These are phyloP conservation scores for Myotis yumanensis DNA, from an alignment of 2,113 vertebrate genomes.

Conservation along the genomic window DNA sequence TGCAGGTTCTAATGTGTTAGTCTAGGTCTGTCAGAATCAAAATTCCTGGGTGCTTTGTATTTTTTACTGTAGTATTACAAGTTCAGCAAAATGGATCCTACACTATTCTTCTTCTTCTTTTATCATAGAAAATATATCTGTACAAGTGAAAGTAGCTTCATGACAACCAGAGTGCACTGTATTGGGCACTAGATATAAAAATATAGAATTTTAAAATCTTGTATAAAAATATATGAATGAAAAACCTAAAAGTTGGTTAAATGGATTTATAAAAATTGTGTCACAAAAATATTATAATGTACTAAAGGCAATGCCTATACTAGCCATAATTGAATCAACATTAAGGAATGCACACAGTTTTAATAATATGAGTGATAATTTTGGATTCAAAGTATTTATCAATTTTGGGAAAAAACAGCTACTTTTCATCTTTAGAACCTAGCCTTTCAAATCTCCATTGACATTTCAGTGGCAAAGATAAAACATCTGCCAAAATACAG, in stretches of 20 bases:
- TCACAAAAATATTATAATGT: conserved; percentile 3
- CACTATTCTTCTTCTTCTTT: not conserved
- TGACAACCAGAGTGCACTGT: not conserved
- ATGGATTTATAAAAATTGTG: not conserved
- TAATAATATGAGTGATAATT: not conserved
- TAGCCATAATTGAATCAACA: not conserved
- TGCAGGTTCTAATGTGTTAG: not conserved
- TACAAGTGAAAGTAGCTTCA: conserved; percentile 43
- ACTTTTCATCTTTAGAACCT: conserved; percentile 56
- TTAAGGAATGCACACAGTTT: conserved; percentile 9
- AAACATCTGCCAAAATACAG: conserved; percentile 57
- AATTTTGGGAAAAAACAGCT: not conserved
- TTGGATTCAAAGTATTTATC: conserved; percentile 7
- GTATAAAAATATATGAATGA: not conserved
- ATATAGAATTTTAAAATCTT: not conserved
- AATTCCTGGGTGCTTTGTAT: not conserved
- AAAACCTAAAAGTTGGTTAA: conserved; percentile 28
- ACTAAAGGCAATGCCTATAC: not conserved
- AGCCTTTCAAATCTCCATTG: conserved; percentile 55
- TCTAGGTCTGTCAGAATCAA: conserved; percentile 5
- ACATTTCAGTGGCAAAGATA: conserved; percentile 43
- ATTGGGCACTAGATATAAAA: conserved; percentile 34
- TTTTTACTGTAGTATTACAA: conserved; percentile 27
- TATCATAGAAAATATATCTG: not conserved
- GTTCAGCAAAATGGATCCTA: not conserved